Percentiles rank a stretch among this genome's conserved stretches.
Conservation (phyloP, 2,113 vertebrate species). For the Eidolon helvum region DNA sequence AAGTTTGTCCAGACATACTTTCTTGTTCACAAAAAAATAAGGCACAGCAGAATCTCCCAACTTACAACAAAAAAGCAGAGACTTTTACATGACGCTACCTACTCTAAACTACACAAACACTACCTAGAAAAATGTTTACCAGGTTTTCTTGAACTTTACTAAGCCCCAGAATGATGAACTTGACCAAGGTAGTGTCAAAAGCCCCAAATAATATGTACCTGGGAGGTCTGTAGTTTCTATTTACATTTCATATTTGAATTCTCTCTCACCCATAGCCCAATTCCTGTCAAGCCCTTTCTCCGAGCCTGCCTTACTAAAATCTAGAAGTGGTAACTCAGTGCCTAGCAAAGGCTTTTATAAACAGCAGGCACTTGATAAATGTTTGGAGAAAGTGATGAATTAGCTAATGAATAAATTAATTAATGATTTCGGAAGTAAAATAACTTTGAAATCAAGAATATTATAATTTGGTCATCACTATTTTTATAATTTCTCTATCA, state of each 20-base stretch:
- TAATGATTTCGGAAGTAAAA: constrained; percentile 23
- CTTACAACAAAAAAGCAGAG: not conserved
- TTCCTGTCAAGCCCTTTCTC: not conserved
- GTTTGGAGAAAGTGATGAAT: not conserved
- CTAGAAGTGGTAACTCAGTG: not conserved
- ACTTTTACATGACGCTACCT: not conserved
- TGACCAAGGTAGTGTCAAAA: not conserved
- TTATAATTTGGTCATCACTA: not conserved
- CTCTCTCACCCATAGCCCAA: not conserved
- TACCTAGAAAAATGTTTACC: not conserved
- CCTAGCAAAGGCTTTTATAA: not conserved
- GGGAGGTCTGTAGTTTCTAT: not conserved
- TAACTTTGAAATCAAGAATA: constrained; percentile 17
- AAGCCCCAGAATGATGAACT: not conserved
- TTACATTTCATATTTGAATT: not conserved
- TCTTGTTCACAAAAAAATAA: not conserved
- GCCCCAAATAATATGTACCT: not conserved
- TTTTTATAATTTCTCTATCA: constrained; percentile 10
- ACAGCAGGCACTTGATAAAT: not conserved
- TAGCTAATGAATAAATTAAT: not conserved
- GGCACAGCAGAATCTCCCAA: not conserved
- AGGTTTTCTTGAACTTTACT: not conserved
- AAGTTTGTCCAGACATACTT: not conserved
- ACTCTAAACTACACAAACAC: not conserved
- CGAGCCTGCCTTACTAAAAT: not conserved